Base-by-base conservation (phyloP, 2,888 invertebrate genomes). In the Nemoura dubitans region DNA sequence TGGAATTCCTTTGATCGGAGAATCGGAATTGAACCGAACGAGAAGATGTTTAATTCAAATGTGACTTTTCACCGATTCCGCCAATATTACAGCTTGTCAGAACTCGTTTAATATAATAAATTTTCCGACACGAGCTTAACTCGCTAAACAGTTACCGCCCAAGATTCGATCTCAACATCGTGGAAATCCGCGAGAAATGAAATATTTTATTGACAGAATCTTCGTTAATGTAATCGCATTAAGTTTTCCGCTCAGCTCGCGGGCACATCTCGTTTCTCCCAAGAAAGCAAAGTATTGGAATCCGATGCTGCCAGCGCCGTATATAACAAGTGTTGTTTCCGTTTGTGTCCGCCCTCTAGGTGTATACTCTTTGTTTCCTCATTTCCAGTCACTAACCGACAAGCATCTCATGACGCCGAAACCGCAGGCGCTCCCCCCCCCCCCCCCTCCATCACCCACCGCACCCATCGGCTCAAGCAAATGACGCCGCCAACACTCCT, bases 211-310 rank as follows among this genome's bases (percentile, higher is more conserved):
- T 59, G 59, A 59, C 59, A 59, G 59, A 59, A 59, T 59, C 59
- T 59, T 59, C 59, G 59, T 59, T 59, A 59, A 59, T 59, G 59
- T 59, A 59, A 59, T 59, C 59, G 59, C 59, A 59, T 59, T 59
- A 59, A 59, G 59, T 59, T 59, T 59, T 7, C 59, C 21, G 59
- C 59, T 59, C 59, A 14, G 16, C 59, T 21, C 59, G 59, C 59
- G 59, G 59, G 59, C 59, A 59, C 14, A 59, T 59, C 59, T 21
- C 14, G 59, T 59, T 59, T 59, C 59, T 59, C 59, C 14, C 16
- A 59, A 59, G 59, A 78, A 78, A 78, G 78, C 78, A 78, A 16
- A 78, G 27, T 78, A 78, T 78, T 26, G 78, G 78, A 78, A 78
- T 27, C 78, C 78, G n/a, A 78, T 78, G 28, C 27, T 21, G 5